Evolutionary conservation across 2,797 vertebrate genomes (phyloP).

Genomic region (Channa striata): DNA sequence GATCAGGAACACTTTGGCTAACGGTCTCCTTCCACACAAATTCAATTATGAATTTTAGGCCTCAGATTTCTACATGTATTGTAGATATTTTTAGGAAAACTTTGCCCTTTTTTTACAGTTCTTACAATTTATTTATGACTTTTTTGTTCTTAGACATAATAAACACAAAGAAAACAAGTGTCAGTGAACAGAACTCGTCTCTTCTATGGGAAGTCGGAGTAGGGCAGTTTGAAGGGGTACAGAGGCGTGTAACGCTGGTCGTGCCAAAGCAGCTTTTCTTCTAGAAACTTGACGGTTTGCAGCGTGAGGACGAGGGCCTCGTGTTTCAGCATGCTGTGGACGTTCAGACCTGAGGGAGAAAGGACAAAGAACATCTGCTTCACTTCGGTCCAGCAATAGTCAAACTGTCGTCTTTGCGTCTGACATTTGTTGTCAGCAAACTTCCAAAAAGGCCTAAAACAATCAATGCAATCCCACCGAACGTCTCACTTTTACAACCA

Average conservation of each 20-base stretch:
- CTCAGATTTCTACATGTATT: slow-evolving; percentile 11
- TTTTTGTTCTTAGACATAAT: slow-evolving; percentile 48
- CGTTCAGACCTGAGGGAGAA: slow-evolving; percentile 86
- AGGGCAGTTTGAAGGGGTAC: slow-evolving; percentile 88
- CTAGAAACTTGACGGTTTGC: slow-evolving; percentile 86
- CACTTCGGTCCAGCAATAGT: too few species aligned
- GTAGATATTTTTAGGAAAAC: slow-evolving; percentile 14
- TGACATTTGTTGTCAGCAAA: too few species aligned
- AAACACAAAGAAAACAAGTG: slow-evolving; percentile 53
- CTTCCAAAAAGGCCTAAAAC: too few species aligned
- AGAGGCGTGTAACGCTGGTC: slow-evolving; percentile 82
- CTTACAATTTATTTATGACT: slow-evolving; percentile 50
- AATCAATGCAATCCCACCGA: too few species aligned
- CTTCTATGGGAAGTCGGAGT: slow-evolving; percentile 84
- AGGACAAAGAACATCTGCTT: background rate
- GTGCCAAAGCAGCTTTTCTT: slow-evolving; percentile 91
- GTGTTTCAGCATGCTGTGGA: slow-evolving; percentile 92
- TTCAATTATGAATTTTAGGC: slow-evolving; percentile 50
- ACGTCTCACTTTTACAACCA: too few species aligned
- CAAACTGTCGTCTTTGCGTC: too few species aligned
- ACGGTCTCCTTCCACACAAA: slow-evolving; percentile 80
- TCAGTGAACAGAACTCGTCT: too few species aligned
- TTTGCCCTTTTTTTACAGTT: slow-evolving; percentile 20
- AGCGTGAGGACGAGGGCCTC: slow-evolving; percentile 88
- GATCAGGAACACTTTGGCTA: slow-evolving; percentile 88